phyloP scores from a whole-genome alignment of 2,113 vertebrate species.

The Origma solitaria region DNA sequence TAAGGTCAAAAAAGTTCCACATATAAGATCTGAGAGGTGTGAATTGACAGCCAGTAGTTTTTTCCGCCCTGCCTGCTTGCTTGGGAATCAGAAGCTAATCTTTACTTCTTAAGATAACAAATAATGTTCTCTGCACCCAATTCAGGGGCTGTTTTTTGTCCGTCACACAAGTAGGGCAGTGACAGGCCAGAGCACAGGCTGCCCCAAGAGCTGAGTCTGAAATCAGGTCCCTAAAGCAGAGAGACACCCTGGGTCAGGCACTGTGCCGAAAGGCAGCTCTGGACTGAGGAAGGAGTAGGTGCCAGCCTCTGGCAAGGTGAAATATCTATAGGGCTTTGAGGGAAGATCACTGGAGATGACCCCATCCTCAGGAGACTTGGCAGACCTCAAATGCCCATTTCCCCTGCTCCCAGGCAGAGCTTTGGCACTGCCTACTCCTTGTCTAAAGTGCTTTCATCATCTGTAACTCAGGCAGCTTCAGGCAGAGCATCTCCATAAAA shows the following conservation, averaged over 20 bases:
- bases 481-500: not conserved
- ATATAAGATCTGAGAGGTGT: conserved; percentile 3
- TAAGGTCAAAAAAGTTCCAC: conserved; percentile 58
- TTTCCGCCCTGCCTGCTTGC: not conserved
- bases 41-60: conserved; percentile 21
- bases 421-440: not conserved
- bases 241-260: not conserved
- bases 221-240: not conserved
- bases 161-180: not conserved
- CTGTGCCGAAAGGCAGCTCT: not conserved
- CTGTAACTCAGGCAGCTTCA: not conserved
- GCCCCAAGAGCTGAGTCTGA: not conserved
- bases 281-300: fast-evolving
- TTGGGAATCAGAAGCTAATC: conserved; percentile 21
- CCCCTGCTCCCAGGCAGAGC: not conserved
- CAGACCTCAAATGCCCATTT: not conserved
- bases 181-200: not conserved
- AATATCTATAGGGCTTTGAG: not conserved
- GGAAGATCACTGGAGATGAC: not conserved
- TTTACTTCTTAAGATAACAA: conserved; percentile 41
- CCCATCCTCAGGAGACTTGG: not conserved
- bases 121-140: not conserved
- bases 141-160: not conserved
- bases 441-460: not conserved
- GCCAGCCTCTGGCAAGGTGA: not conserved